Conservation (phyloP, 2,888 invertebrate genomes). For the Craniophora ligustri region DNA sequence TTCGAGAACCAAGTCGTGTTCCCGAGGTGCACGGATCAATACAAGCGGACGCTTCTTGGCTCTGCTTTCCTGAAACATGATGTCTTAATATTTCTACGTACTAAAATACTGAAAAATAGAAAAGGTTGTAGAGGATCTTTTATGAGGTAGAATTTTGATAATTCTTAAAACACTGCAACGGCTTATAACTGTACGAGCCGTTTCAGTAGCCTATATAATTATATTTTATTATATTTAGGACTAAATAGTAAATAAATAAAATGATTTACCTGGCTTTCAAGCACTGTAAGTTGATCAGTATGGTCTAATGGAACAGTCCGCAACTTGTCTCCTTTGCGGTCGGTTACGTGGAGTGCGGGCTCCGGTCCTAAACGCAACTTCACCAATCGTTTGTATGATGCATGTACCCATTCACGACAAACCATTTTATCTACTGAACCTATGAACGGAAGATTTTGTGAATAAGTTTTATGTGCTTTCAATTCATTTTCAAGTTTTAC, state of each 20-base stretch:
- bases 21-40: conserved; percentile 93
- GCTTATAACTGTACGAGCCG: too few relatives aligned
- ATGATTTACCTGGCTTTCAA: conserved; percentile 93
- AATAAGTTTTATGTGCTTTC: too few relatives aligned
- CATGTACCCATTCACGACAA: conserved; percentile 98
- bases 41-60: conserved; percentile 94
- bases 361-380: conserved; percentile 97
- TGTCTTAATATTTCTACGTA: not conserved
- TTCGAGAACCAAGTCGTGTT: conserved; percentile 97
- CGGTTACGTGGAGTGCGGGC: conserved; percentile 94
- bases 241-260: not conserved
- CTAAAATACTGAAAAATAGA: not conserved
- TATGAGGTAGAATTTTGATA: too few relatives aligned
- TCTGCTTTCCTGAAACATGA: conserved; percentile 86
- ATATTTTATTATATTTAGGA: not conserved
- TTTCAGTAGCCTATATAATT: too few relatives aligned
- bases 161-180: too few relatives aligned
- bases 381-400: conserved; percentile 95
- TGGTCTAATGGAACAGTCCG: conserved; percentile 94
- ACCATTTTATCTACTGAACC: conserved; percentile 96
- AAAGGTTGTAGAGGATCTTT: too few relatives aligned
- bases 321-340: conserved; percentile 96
- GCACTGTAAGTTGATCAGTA: conserved; percentile 93
- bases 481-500: too few relatives aligned
- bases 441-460: too few relatives aligned